These are phyloP conservation scores for Drosophila chauvacae DNA, from an alignment of 1,140 invertebrate genomes.

Conservation along the genomic window DNA sequence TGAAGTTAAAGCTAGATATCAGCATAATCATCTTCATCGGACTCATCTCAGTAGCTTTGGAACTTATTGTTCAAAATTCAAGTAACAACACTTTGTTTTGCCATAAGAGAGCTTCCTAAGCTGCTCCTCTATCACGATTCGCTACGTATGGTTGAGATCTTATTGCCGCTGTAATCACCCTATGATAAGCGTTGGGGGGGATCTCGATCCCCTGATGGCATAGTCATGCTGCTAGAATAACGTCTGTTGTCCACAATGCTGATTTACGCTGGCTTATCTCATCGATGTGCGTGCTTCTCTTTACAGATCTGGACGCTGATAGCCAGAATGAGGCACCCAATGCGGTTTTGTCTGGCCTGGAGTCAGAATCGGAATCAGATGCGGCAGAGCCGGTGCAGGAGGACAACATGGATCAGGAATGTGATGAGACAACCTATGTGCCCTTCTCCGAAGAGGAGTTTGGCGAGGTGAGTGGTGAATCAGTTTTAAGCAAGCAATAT, in stretches of 20 bases:
- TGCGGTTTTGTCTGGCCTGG: constrained; percentile 72
- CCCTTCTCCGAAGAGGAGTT: constrained; percentile 89
- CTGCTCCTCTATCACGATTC: background rate
- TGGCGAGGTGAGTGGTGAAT: constrained; percentile 85
- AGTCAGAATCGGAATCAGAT: constrained; percentile 78
- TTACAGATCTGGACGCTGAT: constrained; percentile 81
- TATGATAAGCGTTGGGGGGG: background rate
- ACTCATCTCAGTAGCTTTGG: constrained; percentile 34
- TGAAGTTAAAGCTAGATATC: constrained; percentile 13
- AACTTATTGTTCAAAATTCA: constrained; percentile 57
- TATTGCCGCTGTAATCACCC: constrained; percentile 11
- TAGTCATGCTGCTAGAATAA: constrained; percentile 21
- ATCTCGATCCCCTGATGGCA: background rate
- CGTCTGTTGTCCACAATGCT: background rate
- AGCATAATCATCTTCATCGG: background rate
- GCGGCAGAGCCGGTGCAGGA: constrained; percentile 56
- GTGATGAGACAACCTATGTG: constrained; percentile 87
- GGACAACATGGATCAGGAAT: constrained; percentile 69
- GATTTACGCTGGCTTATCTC: background rate
- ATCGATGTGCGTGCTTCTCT: background rate
- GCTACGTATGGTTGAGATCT: constrained; percentile 12
- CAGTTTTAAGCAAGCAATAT: too few relatives aligned
- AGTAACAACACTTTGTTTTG: background rate
- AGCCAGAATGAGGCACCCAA: constrained; percentile 81
- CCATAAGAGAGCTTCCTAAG: background rate